Conservation (phyloP, 2,113 vertebrate genomes). For the Stegostoma tigrinum region DNA sequence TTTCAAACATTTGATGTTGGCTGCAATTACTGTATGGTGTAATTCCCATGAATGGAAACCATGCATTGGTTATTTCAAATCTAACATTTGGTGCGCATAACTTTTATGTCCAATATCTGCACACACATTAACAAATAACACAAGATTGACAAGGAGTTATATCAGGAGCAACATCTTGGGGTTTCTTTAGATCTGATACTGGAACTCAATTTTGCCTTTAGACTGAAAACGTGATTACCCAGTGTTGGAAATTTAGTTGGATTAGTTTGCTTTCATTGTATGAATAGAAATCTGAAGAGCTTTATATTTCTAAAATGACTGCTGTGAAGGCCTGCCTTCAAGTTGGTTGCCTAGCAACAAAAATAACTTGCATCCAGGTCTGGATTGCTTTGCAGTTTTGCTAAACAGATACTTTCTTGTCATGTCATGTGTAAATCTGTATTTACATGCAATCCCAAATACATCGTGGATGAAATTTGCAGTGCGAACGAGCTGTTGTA, state of each 20-base stretch:
- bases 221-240: no score
- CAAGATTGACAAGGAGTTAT: no score
- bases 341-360: conserved; percentile 16
- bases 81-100: neutral
- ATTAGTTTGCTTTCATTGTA: neutral
- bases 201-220: neutral
- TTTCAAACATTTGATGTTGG: neutral
- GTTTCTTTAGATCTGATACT: neutral
- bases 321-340: neutral
- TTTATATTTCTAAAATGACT: neutral
- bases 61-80: neutral
- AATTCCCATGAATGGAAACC: neutral
- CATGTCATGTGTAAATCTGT: neutral
- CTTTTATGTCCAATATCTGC: no score
- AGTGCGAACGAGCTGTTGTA: neutral
- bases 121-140: no score
- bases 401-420: neutral
- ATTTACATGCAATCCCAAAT: neutral
- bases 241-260: neutral
- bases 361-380: neutral
- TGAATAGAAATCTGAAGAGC: neutral
- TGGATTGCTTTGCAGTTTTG: neutral
- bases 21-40: neutral
- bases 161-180: neutral
- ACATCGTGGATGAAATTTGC: neutral